A percentile compares a stretch with the other conserved stretches of the same genome.
phyloP scores from a whole-genome alignment of 2,888 invertebrate genomes.

The Apeira syringaria region DNA sequence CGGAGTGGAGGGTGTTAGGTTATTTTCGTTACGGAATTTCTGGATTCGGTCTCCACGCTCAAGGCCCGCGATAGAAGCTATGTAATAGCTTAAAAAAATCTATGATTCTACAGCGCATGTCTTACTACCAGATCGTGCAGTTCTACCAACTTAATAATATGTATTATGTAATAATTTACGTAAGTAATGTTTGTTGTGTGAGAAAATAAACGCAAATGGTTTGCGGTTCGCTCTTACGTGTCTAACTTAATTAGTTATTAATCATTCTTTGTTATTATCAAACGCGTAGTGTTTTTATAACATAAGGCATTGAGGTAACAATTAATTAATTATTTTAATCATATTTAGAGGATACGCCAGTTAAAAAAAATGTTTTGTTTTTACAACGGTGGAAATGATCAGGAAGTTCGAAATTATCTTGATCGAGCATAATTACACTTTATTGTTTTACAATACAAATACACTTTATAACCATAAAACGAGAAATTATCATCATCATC shows the following conservation, averaged over 20 bases:
- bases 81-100: too few relatives aligned
- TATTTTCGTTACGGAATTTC: too few relatives aligned
- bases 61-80: too few relatives aligned
- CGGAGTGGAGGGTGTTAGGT: too few relatives aligned
- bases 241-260: not conserved
- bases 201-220: slow-evolving; percentile 19
- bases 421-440: too few relatives aligned
- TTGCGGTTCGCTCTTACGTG: slow-evolving; percentile 15
- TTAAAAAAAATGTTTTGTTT: not conserved
- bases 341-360: slow-evolving; percentile 4
- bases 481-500: too few relatives aligned
- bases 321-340: slow-evolving; percentile 12
- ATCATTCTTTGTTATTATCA: slow-evolving; percentile 1
- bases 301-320: not conserved
- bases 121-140: slow-evolving; percentile 19
- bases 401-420: too few relatives aligned
- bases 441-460: too few relatives aligned
- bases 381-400: too few relatives aligned
- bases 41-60: too few relatives aligned
- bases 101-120: slow-evolving; percentile 3
- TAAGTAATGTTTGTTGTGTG: too few relatives aligned
- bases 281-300: slow-evolving; percentile 8
- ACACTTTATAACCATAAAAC: too few relatives aligned
- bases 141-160: slow-evolving; percentile 12
- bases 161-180: not conserved